Conservation (phyloP, 2,113 vertebrate species). For the Chiloscyllium plagiosum region DNA sequence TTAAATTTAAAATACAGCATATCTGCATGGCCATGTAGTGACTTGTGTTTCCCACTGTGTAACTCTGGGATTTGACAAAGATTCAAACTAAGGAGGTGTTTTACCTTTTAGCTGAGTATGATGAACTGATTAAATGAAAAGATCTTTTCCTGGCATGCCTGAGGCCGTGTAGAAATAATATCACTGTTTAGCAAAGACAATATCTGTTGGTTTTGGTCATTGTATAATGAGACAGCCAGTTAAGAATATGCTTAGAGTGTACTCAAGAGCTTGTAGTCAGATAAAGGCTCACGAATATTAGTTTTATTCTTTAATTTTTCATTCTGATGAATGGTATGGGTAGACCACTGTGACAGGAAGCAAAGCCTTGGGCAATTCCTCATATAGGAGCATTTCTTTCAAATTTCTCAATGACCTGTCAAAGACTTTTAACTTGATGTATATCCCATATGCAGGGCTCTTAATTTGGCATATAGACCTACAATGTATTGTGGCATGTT, state of each 20-base stretch:
- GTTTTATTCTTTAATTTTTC: slow-evolving; percentile 39
- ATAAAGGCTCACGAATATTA: slow-evolving; percentile 38
- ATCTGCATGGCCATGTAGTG: not conserved
- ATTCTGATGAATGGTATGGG: slow-evolving; percentile 36
- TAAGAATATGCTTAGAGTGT: slow-evolving; percentile 28
- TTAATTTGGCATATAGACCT: slow-evolving; percentile 30
- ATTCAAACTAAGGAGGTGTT: slow-evolving; percentile 33
- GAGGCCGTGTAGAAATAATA: not conserved
- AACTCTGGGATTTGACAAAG: not conserved
- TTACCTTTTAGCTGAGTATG: slow-evolving; percentile 6
- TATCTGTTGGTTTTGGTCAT: slow-evolving; percentile 31
- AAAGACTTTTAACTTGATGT: slow-evolving; percentile 31
- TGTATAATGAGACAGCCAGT: slow-evolving; percentile 38
- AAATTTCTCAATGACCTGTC: slow-evolving; percentile 35
- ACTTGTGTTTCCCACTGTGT: not conserved
- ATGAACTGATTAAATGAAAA: slow-evolving; percentile 36
- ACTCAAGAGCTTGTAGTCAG: slow-evolving; percentile 36
- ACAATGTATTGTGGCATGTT: not conserved
- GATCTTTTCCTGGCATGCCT: not conserved
- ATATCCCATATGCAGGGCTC: not conserved
- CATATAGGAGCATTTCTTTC: slow-evolving; percentile 35
- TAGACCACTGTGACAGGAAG: slow-evolving; percentile 27
- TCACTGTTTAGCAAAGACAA: slow-evolving; percentile 5
- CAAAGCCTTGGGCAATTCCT: not conserved
- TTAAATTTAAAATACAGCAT: not conserved